Percentiles rank a stretch among this genome's conserved stretches.
phyloP scores from a whole-genome alignment of 1,140 invertebrate genomes.

The Manduca sexta region DNA sequence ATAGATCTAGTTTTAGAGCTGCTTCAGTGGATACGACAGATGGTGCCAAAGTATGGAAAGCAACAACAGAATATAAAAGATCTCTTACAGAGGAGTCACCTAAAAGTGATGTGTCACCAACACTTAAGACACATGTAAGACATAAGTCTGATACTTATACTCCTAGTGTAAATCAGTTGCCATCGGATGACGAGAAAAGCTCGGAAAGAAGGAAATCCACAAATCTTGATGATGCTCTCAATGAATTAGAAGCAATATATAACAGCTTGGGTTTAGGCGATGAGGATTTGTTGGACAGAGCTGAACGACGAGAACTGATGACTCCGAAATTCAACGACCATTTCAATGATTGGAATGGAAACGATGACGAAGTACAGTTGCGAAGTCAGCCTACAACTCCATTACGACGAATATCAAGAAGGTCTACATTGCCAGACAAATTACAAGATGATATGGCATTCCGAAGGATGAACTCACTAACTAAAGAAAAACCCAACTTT shows the following conservation, averaged over 20 bases:
- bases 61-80: slow-evolving; percentile 62
- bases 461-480: slow-evolving; percentile 78
- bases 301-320: slow-evolving; percentile 83
- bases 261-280: slow-evolving; percentile 87
- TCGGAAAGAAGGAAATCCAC: slow-evolving; percentile 76
- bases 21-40: slow-evolving; percentile 47
- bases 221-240: slow-evolving; percentile 89
- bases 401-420: slow-evolving; percentile 43
- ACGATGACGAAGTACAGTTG: slow-evolving; percentile 57
- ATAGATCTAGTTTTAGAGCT: slow-evolving; percentile 26
- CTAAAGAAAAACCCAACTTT: slow-evolving; percentile 68
- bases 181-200: slow-evolving; percentile 65
- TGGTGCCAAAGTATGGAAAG: slow-evolving; percentile 61
- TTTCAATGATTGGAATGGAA: slow-evolving; percentile 69
- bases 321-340: slow-evolving; percentile 64
- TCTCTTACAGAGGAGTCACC: slow-evolving; percentile 51
- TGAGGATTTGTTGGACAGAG: slow-evolving; percentile 85
- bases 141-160: slow-evolving; percentile 65
- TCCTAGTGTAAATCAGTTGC: slow-evolving; percentile 37
- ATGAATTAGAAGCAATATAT: slow-evolving; percentile 92
- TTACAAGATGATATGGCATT: slow-evolving; percentile 87
- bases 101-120: slow-evolving; percentile 40
- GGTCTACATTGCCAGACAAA: slow-evolving; percentile 75
- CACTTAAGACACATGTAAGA: slow-evolving; percentile 52
- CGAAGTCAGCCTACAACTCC: slow-evolving; percentile 61